Evolutionary conservation across 2,888 invertebrate genomes (phyloP), one percentile per base, ranked within the genome.

Genomic region (Caenorhabditis drosophilae): DNA sequence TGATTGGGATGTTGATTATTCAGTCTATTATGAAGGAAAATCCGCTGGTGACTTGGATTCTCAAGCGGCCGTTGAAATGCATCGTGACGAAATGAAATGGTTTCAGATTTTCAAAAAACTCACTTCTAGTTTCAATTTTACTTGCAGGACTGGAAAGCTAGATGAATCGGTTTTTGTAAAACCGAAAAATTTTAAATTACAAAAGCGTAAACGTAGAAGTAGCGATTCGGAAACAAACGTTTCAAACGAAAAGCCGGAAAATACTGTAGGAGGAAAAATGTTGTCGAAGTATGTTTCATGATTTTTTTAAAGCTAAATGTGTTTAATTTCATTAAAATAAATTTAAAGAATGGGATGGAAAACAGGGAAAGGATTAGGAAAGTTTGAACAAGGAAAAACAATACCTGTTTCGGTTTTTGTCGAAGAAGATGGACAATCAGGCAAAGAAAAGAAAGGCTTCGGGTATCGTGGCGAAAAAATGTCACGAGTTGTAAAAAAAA

Each of bases 1-100:
- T 79, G 88, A 88, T 70, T 87, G 86, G 86, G 88, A 88, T 79
- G 85, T 88, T 1, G 88, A 88, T 71, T 87, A 86, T 84, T 84
- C 85, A 63, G 84, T 83, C 1, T 88, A 87, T 77, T 86, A 86
- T 67, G 85, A 86, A 57, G 75, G 75, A 25, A 75, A 77, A 60
- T 83, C 82, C 12, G 84, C 83, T 9, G 85, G 84, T 22, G 87
- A 87, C 70, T 85, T 85, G 71, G 87, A 87, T 79, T 85, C 86
- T 1, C 73, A 82, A 48, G 86, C 87, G 64, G 84, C 84, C 35
- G 73, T 86, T 11, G 79, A 82, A 49, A 87, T 87, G 80, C 70
- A 85, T 55, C 81, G 82, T 50, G 84, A 85, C 31, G 60, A 70
- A 9, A 42, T 49, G 36, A 57, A 48, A 44, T 56, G 73, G 73